Conservation (phyloP, 1,140 invertebrate species). For the Microplitis mediator region DNA sequence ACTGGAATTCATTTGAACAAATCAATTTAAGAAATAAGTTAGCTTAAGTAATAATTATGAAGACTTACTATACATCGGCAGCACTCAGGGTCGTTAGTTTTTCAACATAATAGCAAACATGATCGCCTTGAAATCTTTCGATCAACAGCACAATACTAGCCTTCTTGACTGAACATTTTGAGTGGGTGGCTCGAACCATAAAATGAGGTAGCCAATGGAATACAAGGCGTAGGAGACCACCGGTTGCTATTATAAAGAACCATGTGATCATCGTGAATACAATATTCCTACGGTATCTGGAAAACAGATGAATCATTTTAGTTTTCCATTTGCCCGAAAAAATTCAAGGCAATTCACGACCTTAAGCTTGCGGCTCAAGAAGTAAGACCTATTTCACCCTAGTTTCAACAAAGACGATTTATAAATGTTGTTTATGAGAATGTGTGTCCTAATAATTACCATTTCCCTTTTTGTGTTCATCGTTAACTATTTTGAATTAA, state of each 20-base stretch:
- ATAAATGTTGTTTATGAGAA: too few relatives aligned
- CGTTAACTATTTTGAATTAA: too few relatives aligned
- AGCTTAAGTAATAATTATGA: background rate
- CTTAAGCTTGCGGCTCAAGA: too few relatives aligned
- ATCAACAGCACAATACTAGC: slow-evolving; percentile 69
- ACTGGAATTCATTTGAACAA: slow-evolving; percentile 25
- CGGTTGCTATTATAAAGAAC: slow-evolving; percentile 66
- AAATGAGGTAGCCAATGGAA: slow-evolving; percentile 73
- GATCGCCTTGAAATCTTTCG: slow-evolving; percentile 64
- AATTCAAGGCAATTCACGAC: too few relatives aligned
- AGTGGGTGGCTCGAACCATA: slow-evolving; percentile 68
- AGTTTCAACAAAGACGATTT: too few relatives aligned
- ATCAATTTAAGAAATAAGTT: too few relatives aligned
- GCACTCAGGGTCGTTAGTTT: slow-evolving; percentile 52
- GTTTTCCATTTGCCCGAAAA: too few relatives aligned
- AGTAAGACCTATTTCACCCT: too few relatives aligned
- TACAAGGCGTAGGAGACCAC: slow-evolving; percentile 68
- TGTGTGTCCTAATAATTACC: too few relatives aligned
- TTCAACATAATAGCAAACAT: slow-evolving; percentile 64
- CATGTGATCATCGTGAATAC: slow-evolving; percentile 63
- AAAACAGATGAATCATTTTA: slow-evolving; percentile 10
- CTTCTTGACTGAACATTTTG: slow-evolving; percentile 62
- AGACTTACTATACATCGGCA: slow-evolving; percentile 52
- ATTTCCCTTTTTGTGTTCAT: too few relatives aligned
- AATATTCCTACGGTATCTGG: slow-evolving; percentile 65